A percentile compares a stretch with the other conserved stretches of the same genome.
These are phyloP conservation scores for Tetranychus urticae DNA, from an alignment of 1,140 invertebrate species.

Conservation along the genomic window DNA sequence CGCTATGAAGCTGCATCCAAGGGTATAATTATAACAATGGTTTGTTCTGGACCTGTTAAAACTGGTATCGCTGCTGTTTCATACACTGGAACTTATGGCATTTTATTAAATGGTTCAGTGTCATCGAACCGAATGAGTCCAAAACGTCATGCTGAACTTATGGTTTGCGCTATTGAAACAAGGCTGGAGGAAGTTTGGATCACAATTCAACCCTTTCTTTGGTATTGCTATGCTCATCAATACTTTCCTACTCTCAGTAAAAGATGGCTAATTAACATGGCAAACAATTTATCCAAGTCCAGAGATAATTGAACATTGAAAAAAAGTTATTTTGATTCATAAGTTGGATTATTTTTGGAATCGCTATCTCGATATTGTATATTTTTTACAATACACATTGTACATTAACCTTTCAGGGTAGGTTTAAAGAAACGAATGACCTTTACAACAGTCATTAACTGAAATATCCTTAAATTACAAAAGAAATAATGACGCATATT, in stretches of 20 bases:
- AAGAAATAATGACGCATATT: too few relatives aligned
- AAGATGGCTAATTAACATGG: neutral
- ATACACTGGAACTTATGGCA: neutral
- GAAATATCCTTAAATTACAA: too few relatives aligned
- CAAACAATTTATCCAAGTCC: neutral
- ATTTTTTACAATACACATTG: too few relatives aligned
- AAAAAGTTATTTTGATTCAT: neutral
- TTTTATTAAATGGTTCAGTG: neutral
- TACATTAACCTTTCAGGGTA: too few relatives aligned
- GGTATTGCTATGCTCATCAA: neutral
- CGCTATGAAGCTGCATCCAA: constrained; percentile 14
- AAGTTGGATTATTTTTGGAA: too few relatives aligned
- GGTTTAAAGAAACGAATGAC: too few relatives aligned
- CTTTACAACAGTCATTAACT: too few relatives aligned
- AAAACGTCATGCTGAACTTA: neutral
- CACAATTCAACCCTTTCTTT: neutral
- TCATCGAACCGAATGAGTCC: neutral
- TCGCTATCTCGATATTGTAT: too few relatives aligned
- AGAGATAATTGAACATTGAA: neutral
- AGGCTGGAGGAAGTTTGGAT: neutral
- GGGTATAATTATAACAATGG: constrained; percentile 35
- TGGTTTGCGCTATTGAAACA: neutral
- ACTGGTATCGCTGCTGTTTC: neutral
- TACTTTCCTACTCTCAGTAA: neutral
- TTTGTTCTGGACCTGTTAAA: constrained; percentile 43